phyloP scores from a whole-genome alignment of 1,140 invertebrate species.

The Papilio polyxenes region DNA sequence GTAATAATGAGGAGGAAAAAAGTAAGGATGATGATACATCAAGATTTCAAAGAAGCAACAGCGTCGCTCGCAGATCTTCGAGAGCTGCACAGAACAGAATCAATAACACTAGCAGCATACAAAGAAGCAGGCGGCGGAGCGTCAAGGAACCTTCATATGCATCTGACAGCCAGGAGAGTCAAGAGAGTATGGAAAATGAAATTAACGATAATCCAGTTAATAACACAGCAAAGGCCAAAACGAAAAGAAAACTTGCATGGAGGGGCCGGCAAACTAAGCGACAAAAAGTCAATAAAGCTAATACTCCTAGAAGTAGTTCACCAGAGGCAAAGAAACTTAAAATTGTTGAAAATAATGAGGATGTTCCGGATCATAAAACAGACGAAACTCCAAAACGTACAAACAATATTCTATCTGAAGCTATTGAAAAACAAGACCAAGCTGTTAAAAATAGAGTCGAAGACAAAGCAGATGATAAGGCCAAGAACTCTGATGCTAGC shows the following conservation, averaged over 20 bases:
- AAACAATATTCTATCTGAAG: conserved; percentile 45
- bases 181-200: conserved; percentile 63
- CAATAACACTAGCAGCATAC: conserved; percentile 62
- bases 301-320: conserved; percentile 47
- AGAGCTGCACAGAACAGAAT: conserved; percentile 69
- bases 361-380: conserved; percentile 56
- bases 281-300: conserved; percentile 52
- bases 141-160: conserved; percentile 61
- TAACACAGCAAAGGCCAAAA: conserved; percentile 62
- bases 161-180: conserved; percentile 77
- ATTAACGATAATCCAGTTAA: conserved; percentile 51
- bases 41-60: conserved; percentile 73
- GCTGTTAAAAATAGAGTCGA: conserved; percentile 54
- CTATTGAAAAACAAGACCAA: conserved; percentile 46
- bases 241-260: conserved; percentile 73
- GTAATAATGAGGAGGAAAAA: conserved; percentile 58
- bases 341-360: conserved; percentile 51
- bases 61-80: conserved; percentile 71
- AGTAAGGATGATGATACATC: conserved; percentile 58
- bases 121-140: conserved; percentile 61
- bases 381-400: conserved; percentile 59
- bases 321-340: conserved; percentile 66
- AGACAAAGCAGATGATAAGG: conserved; percentile 76
- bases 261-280: conserved; percentile 62
- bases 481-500: conserved; percentile 78